Evolutionary conservation across 1,140 invertebrate species (phyloP), one percentile per base, ranked within the genome.

Genomic region (Nomia melanderi): DNA sequence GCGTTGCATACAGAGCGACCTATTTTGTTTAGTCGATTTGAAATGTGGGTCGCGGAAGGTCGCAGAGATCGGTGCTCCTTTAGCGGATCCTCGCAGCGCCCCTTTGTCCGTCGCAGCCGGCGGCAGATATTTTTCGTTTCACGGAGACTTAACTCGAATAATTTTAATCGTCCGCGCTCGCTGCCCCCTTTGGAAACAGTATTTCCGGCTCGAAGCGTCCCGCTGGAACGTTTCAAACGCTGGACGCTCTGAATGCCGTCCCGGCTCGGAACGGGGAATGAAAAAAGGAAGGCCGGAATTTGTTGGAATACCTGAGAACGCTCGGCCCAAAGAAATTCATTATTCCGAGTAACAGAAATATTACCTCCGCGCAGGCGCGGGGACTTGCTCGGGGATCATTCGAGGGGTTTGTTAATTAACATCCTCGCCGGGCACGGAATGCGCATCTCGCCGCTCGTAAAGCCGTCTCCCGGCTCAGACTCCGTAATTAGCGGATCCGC

Each of bases 1-100:
- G 59, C 65, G 65, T 59, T 77, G 78, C 74, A 80, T 80, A 77
- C 78, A 78, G 78, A 77, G 67, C 78, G 78, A 71, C 74, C 63
- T 23, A 80, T 80, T 80, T 71, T 71, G 67, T 77, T 71, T 77
- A 77, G 78, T 71, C 65, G 57, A 69, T 78, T 80, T 63, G 76
- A 74, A 69, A 77, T 78, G 76, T 64, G 70, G 69, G 69, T 72
- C 76, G 64, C 73, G 73, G 3, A 12, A 67, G 54, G 64, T 76
- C 60, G 33, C 69, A 44, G 53, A 17, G 39, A 75, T 47, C 64
- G 64, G 36, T 60, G 64, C 69, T 69, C 67, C 44, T 54, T 36
- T 36, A 6, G 27, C 20, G 12, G 54, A 65, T 39, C 53, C 39
- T n/a, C 63, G 27, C 20, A 9, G 29, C n/a, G 47, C 8, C 39